These are phyloP conservation scores for Nesoenas mayeri DNA, from an alignment of 2,113 vertebrate genomes.

Conservation along the genomic window DNA sequence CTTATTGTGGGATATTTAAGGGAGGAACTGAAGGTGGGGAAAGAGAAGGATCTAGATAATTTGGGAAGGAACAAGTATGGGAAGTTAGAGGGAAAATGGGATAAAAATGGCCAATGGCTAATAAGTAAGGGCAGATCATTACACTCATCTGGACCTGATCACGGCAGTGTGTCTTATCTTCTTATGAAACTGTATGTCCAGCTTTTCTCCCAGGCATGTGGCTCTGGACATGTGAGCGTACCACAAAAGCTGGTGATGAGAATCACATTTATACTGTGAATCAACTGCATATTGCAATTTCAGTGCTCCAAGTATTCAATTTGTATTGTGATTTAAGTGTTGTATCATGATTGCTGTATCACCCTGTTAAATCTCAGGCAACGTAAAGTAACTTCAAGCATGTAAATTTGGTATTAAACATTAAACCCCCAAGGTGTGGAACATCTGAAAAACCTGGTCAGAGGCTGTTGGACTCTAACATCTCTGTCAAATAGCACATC, in stretches of 20 bases:
- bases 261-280: neutral
- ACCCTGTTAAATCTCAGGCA: neutral
- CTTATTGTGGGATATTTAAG: neutral
- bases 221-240: neutral
- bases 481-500: neutral
- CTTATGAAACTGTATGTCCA: neutral
- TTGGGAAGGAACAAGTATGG: neutral
- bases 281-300: neutral
- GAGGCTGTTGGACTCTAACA: neutral
- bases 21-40: neutral
- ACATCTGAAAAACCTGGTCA: neutral
- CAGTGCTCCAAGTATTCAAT: neutral
- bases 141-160: neutral
- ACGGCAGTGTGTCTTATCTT: neutral
- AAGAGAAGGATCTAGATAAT: neutral
- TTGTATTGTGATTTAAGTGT: neutral
- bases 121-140: too few species aligned
- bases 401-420: neutral
- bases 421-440: neutral
- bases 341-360: neutral
- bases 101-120: neutral
- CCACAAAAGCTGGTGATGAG: neutral
- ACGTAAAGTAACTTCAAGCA: neutral
- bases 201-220: neutral
- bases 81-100: neutral